A percentile compares a stretch with the other conserved stretches of the same genome.
Conservation (phyloP, 2,888 invertebrate species). For the Eledone cirrhosa region DNA sequence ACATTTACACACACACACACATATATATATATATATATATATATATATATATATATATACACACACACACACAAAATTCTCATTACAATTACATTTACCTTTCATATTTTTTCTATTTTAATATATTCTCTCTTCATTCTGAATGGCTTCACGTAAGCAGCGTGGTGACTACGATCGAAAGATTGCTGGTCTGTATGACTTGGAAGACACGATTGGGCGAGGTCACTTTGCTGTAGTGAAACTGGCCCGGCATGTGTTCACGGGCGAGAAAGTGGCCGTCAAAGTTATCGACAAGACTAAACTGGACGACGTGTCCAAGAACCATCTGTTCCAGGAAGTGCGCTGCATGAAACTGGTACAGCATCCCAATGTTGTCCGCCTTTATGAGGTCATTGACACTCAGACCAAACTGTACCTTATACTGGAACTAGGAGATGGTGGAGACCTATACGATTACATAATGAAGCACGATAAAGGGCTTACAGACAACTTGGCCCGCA, state of each 20-base stretch:
- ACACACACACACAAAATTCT: background rate
- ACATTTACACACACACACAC: too few species aligned
- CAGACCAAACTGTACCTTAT: conserved; percentile 90
- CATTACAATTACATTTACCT: background rate
- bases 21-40: background rate
- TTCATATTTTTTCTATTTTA: background rate
- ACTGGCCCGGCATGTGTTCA: conserved; percentile 96
- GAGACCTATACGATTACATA: conserved; percentile 98
- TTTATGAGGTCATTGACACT: conserved; percentile 99
- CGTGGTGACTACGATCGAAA: conserved; percentile 61
- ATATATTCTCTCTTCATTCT: conserved; percentile 3
- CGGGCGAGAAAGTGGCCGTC: conserved; percentile 96
- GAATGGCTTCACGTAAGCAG: conserved; percentile 51
- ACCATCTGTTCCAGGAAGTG: conserved; percentile 83
- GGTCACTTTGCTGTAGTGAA: conserved; percentile 99
- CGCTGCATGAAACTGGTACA: conserved; percentile 99
- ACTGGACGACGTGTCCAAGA: conserved; percentile 92
- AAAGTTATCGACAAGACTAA: conserved; percentile 98
- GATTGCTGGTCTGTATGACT: conserved; percentile 86
- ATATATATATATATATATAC: background rate
- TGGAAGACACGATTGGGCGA: conserved; percentile 95
- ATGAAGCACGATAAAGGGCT: conserved; percentile 91
- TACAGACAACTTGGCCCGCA: conserved; percentile 70
- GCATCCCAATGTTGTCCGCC: conserved; percentile 96
- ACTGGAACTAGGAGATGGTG: conserved; percentile 96